phyloP scores from a whole-genome alignment of 1,140 invertebrate species.

The Oncopeltus fasciatus region DNA sequence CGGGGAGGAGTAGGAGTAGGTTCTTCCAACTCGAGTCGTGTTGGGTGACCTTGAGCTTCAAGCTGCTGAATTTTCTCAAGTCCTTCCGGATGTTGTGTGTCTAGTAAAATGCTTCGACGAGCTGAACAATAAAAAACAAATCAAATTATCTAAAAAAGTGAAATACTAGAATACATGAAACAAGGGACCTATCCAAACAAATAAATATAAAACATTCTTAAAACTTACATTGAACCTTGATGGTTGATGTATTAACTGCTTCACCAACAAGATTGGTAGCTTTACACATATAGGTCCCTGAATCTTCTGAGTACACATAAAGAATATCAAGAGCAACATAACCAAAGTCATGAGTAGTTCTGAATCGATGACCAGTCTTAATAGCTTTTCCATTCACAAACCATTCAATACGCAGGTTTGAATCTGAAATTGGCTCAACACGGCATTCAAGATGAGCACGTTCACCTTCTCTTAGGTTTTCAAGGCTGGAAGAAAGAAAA shows the following conservation, averaged over 20 bases:
- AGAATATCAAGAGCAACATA: conserved; percentile 89
- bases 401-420: conserved; percentile 91
- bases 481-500: conserved; percentile 39
- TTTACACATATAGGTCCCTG: conserved; percentile 86
- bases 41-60: conserved; percentile 64
- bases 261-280: conserved; percentile 83
- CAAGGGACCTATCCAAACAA: not conserved
- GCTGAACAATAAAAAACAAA: conserved; percentile 31
- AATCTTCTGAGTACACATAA: conserved; percentile 85
- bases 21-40: conserved; percentile 66
- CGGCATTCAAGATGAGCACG: conserved; percentile 89
- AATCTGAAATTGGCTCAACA: conserved; percentile 88
- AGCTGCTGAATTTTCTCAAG: conserved; percentile 80
- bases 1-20: conserved; percentile 58
- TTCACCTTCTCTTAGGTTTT: conserved; percentile 78
- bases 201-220: not conserved
- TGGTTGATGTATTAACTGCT: conserved; percentile 79
- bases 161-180: not conserved
- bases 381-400: conserved; percentile 72
- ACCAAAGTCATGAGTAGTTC: conserved; percentile 88
- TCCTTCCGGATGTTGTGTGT: conserved; percentile 84
- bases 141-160: not conserved
- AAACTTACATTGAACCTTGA: conserved; percentile 57
- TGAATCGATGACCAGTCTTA: conserved; percentile 68
- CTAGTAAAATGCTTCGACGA: conserved; percentile 68